phyloP scores from a whole-genome alignment of 2,113 vertebrate species.

The Xenopus borealis region DNA sequence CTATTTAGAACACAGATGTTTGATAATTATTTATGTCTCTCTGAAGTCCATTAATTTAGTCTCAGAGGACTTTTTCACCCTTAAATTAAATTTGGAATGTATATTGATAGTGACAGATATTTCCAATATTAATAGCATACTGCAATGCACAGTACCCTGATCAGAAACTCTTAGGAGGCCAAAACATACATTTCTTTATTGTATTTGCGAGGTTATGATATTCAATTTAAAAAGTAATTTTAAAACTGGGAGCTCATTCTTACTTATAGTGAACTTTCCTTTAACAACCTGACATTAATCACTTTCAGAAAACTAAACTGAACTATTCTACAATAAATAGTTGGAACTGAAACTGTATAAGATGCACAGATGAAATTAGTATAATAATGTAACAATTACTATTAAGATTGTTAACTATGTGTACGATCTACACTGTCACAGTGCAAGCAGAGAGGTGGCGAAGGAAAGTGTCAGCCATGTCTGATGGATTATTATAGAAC shows the following conservation, averaged over 20 bases:
- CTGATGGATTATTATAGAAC: too few species aligned
- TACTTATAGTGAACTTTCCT: conserved; percentile 48
- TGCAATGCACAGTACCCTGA: conserved; percentile 51
- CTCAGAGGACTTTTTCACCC: conserved; percentile 71
- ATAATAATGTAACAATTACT: too few species aligned
- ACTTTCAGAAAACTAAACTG: neutral
- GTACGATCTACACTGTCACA: too few species aligned
- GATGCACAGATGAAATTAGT: neutral
- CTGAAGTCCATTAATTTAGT: conserved; percentile 71
- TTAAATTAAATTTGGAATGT: conserved; percentile 78
- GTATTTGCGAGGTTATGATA: conserved; percentile 56
- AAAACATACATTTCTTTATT: conserved; percentile 51
- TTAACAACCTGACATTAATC: conserved; percentile 24
- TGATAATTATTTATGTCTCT: conserved; percentile 83
- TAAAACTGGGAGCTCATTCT: conserved; percentile 51
- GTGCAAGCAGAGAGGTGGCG: too few species aligned
- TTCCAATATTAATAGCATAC: conserved; percentile 79
- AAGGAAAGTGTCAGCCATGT: too few species aligned
- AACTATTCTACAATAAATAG: neutral
- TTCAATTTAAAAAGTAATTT: conserved; percentile 60
- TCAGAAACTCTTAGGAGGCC: conserved; percentile 64
- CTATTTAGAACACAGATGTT: conserved; percentile 80
- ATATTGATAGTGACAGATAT: conserved; percentile 78
- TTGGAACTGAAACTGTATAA: neutral
- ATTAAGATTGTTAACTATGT: too few species aligned